Evolutionary conservation across 2,888 invertebrate species (phyloP), one percentile per base, ranked within the genome.

Genomic region (Bursaphelenchus okinawaensis): DNA sequence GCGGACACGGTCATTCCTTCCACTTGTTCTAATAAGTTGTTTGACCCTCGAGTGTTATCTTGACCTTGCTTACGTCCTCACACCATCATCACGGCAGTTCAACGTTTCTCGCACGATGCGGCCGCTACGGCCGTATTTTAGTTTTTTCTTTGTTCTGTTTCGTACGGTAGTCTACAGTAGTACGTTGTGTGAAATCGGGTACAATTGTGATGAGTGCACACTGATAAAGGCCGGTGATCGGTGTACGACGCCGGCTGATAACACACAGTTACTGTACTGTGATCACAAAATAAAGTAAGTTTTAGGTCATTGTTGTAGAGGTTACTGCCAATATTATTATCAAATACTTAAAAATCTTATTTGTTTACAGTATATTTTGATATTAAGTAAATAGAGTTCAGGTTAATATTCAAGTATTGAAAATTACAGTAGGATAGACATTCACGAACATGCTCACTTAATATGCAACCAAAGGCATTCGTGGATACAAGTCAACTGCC

Each of bases 381-480:
- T 9, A 67, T 40, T 31, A n/a, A n/a, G n/a, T n/a, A n/a, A n/a
- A n/a, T n/a, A n/a, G n/a, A n/a, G n/a, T n/a, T n/a, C n/a, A n/a
- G n/a, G n/a, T n/a, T 19, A 61, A 1, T 16, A 20, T 16, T 26
- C 50, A 16, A 20, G 16, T 28, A 16, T 16, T 16, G n/a, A n/a
- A 26, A 2, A 9, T 70, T 77, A 29, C 66, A 79, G 79, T 66
- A 74, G 75, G 67, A 76, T 76, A 28, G 80, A 80, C 57, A 74
- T 77, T 63, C 75, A 76, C 68, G 80, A 80, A 66, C 75, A 74
- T 66, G 74, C 75, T 4, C 80, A 76, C 70, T 69, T 81, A 55
- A 63, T 74, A 8, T 80, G 80, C 65, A 77, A 79, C 65, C 69
- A 67, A 51, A 75, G 74, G 62, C 66, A 71, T 51, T 69, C 70